These are phyloP conservation scores for Apodemus sylvaticus DNA, from an alignment of 2,113 vertebrate species.

Conservation along the genomic window DNA sequence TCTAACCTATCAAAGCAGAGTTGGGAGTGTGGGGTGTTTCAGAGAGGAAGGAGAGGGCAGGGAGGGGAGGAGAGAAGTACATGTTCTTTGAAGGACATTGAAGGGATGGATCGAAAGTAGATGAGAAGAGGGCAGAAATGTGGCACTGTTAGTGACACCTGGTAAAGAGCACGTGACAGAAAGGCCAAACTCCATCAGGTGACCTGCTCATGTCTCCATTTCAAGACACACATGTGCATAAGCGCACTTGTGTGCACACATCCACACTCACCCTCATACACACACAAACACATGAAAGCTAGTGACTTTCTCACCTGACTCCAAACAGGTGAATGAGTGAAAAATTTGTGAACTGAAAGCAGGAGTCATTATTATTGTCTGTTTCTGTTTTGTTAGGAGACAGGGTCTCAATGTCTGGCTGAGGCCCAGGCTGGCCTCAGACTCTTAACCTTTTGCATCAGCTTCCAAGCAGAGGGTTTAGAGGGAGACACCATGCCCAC, in stretches of 20 bases:
- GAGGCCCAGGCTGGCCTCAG: not conserved
- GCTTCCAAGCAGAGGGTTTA: not conserved
- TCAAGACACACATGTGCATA: not conserved
- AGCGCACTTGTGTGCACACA: not conserved
- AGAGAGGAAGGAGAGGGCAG: not conserved
- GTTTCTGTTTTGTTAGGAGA: not conserved
- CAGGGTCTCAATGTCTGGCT: not conserved
- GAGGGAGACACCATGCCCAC: not conserved
- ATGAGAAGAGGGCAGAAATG: not conserved
- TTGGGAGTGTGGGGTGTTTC: too few relatives aligned
- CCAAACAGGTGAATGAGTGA: not conserved
- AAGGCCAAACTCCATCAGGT: not conserved
- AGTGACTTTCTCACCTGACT: not conserved
- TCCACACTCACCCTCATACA: too few relatives aligned
- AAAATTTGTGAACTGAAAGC: not conserved
- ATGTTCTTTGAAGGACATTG: not conserved
- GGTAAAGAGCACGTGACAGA: not conserved
- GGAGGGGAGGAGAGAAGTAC: not conserved
- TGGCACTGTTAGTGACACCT: not conserved
- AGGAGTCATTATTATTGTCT: too few relatives aligned
- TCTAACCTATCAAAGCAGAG: not conserved
- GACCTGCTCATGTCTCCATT: accelerated
- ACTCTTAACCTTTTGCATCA: not conserved
- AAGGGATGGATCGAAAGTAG: not conserved
- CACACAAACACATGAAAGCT: not conserved